phyloP scores from a whole-genome alignment of 2,113 vertebrate species.

The Strigops habroptila region DNA sequence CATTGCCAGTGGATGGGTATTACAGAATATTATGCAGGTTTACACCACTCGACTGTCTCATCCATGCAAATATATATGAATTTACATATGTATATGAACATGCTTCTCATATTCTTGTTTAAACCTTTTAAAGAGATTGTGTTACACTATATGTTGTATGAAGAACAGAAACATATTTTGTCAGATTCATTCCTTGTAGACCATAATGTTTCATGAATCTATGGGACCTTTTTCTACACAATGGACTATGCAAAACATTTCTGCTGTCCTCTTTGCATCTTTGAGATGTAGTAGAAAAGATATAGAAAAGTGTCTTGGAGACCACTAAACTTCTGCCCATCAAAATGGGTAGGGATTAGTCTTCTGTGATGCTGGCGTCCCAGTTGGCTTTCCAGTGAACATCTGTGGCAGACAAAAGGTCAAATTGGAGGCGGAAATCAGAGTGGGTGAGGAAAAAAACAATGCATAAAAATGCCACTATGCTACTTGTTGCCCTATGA shows the following conservation, averaged over 20 bases:
- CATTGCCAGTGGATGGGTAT: not conserved
- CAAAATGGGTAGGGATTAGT: not conserved
- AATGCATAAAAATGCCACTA: slow-evolving; percentile 48
- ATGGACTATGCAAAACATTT: not conserved
- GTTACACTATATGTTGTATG: not conserved
- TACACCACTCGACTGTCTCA: not conserved
- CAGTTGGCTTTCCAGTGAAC: not conserved
- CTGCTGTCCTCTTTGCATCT: not conserved
- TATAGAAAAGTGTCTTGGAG: not conserved
- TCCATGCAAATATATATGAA: not conserved
- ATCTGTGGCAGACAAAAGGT: slow-evolving; percentile 32
- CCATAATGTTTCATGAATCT: not conserved
- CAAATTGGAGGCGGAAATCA: slow-evolving; percentile 39
- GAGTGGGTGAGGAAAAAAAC: slow-evolving; percentile 30
- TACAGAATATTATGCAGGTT: not conserved
- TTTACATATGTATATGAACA: not conserved
- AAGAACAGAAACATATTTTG: not conserved
- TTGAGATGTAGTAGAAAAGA: not conserved
- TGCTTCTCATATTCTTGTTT: not conserved
- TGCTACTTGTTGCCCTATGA: slow-evolving; percentile 59
- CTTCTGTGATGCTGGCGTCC: not conserved
- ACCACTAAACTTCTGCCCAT: not conserved
- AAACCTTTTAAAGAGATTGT: not conserved
- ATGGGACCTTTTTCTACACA: not conserved
- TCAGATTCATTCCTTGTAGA: not conserved